Evolutionary conservation across 2,888 invertebrate species (phyloP).

Genomic region (Amiota communis): DNA sequence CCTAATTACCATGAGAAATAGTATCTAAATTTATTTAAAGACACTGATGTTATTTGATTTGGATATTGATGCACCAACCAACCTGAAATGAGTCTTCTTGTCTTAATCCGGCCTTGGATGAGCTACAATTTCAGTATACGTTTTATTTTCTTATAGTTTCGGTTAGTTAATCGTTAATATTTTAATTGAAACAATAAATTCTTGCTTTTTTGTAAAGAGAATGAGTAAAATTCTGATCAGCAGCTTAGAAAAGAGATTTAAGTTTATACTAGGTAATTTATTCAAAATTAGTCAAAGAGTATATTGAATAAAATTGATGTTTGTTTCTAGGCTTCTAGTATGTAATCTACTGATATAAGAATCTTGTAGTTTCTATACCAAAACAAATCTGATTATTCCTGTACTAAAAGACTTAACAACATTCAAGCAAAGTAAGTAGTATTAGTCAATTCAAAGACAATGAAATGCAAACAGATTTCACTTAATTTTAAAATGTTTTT

Average conservation of each 20-base stretch:
- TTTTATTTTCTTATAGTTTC: conserved; percentile 1
- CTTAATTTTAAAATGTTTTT: conserved; percentile 44
- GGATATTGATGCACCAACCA: no score
- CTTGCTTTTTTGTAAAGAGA: no score
- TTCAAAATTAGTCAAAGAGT: not conserved
- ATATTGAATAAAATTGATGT: not conserved
- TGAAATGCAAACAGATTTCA: conserved; percentile 31
- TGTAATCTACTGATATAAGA: no score
- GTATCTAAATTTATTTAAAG: no score
- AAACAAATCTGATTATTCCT: no score
- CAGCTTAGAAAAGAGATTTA: no score
- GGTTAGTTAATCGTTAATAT: not conserved
- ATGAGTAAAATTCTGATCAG: no score
- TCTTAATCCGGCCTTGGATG: not conserved
- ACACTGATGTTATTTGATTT: not conserved
- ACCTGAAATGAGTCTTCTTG: not conserved
- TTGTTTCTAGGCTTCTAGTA: not conserved
- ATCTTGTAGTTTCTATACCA: no score
- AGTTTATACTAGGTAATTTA: no score
- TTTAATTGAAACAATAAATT: not conserved
- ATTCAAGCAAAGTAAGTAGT: not conserved
- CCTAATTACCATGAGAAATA: no score
- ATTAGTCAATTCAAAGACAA: not conserved
- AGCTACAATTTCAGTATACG: not conserved
- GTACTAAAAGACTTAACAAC: not conserved